phyloP scores from a whole-genome alignment of 1,140 invertebrate genomes.

The Tribolium castaneum region DNA sequence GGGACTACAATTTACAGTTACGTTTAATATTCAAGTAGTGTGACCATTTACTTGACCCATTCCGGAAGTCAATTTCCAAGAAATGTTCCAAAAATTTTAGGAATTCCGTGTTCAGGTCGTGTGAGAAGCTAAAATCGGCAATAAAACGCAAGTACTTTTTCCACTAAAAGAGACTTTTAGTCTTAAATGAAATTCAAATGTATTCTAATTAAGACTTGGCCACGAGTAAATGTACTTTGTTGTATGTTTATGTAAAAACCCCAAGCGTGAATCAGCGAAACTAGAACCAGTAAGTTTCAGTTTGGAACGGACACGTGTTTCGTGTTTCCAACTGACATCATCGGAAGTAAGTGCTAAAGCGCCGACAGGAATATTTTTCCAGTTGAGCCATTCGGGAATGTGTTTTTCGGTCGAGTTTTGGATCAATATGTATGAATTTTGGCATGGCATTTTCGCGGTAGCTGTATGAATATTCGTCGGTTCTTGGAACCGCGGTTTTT shows the following conservation, averaged over 20 bases:
- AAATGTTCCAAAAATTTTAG: not conserved
- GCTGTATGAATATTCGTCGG: not conserved
- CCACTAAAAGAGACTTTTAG: slow-evolving; percentile 4
- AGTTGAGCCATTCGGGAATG: not conserved
- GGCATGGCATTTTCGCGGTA: not conserved
- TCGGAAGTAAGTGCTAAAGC: slow-evolving; percentile 6
- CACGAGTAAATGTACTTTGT: slow-evolving; percentile 1
- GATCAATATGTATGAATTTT: slow-evolving; percentile 5
- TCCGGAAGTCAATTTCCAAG: not conserved
- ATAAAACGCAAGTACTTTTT: not conserved
- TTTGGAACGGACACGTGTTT: slow-evolving; percentile 9
- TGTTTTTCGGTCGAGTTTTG: not conserved
- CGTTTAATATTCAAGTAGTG: slow-evolving; percentile 2
- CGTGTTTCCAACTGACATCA: not conserved
- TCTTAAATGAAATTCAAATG: slow-evolving; percentile 22
- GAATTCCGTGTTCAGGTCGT: not conserved
- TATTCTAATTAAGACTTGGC: slow-evolving; percentile 20
- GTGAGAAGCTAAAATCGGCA: not conserved
- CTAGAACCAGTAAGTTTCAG: not conserved
- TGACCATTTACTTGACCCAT: slow-evolving; percentile 12
- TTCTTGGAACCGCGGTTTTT: not conserved
- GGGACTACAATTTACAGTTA: not conserved
- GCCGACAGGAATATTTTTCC: not conserved
- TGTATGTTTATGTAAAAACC: slow-evolving; percentile 19
- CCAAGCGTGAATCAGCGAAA: slow-evolving; percentile 20